Base-by-base conservation (phyloP, 2,797 vertebrate species). In the Hypotaenidia philippensis region DNA sequence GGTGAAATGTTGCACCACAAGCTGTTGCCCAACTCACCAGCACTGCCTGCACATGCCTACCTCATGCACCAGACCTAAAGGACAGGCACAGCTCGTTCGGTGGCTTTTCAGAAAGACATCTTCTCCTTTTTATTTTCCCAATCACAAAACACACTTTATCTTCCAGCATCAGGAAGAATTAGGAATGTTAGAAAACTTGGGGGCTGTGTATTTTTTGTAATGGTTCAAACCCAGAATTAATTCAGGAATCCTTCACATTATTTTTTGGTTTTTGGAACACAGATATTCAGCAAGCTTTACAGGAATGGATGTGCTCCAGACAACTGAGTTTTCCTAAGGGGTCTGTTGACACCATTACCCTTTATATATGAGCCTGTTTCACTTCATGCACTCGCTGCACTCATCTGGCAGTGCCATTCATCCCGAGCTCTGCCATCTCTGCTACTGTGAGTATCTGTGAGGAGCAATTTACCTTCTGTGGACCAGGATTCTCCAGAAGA, bases 1-100 rank as follows among this genome's bases (percentile, higher is more conserved):
- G 95, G 96, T 96, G 93, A 94, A 89, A 84, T 10, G 17, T 96
- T 96, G 96, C 95, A 93, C 91, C 93, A 95, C 66, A 26, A 49
- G 93, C 64, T 59, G 49, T 96, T 97, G 94, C 96, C 89, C 83
- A 95, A 96, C 40, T 7, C 25, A 45, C 25, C 75, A 68, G 87
- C 85, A 79, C 85, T 96, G 96, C 89, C 96, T 74, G 70, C 94
- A 96, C 96, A 96, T 2, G 94, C 93, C 87, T 90, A 78, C 9
- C 61, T 74, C 6, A 25, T 69, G 89, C 87, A 77, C 90, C 86
- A 83, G 89, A 80, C 76, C 89, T 49, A 81, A 61, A 5, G 4
- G 31, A 88, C 92, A 93, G 69, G 95, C 96, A 90, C 3, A 17
- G 94, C 93, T 84, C 32, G 80, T 87, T 91, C 89, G 41, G 74